Evolutionary conservation across 2,113 vertebrate genomes (phyloP).

Genomic region (Aspidoscelis tigris): DNA sequence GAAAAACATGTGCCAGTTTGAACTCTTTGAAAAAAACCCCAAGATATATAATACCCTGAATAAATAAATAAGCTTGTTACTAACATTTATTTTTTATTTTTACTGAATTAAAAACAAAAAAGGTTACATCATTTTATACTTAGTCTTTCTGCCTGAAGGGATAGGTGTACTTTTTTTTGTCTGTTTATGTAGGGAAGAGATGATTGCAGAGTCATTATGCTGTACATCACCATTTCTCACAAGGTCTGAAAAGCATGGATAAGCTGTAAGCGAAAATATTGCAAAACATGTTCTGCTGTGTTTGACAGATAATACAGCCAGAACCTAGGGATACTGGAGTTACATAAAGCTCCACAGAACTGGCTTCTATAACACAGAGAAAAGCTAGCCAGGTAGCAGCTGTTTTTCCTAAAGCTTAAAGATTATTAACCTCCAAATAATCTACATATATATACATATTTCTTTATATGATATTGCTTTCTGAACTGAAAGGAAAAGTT

Average conservation of each 20-base stretch:
- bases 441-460: too few species aligned
- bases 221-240: constrained; percentile 29
- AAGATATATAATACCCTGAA: too few species aligned
- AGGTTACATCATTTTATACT: constrained; percentile 16
- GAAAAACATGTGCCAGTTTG: too few species aligned
- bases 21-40: too few species aligned
- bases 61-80: constrained; percentile 41
- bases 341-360: constrained; percentile 55
- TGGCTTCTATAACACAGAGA: constrained; percentile 48
- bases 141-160: constrained; percentile 13
- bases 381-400: constrained; percentile 29
- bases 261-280: constrained; percentile 48
- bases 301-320: constrained; percentile 57
- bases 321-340: constrained; percentile 47
- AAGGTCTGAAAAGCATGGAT: constrained; percentile 37
- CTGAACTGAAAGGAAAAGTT: constrained; percentile 1
- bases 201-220: constrained; percentile 27
- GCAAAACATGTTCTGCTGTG: constrained; percentile 37
- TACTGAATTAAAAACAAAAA: constrained; percentile 22
- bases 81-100: constrained; percentile 37
- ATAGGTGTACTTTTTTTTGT: neutral
- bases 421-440: constrained; percentile 26
- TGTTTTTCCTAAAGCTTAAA: constrained; percentile 29
- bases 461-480: neutral
- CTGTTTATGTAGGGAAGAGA: neutral